phyloP scores from a whole-genome alignment of 2,888 invertebrate species.

The Dicranocentrus wangi region DNA sequence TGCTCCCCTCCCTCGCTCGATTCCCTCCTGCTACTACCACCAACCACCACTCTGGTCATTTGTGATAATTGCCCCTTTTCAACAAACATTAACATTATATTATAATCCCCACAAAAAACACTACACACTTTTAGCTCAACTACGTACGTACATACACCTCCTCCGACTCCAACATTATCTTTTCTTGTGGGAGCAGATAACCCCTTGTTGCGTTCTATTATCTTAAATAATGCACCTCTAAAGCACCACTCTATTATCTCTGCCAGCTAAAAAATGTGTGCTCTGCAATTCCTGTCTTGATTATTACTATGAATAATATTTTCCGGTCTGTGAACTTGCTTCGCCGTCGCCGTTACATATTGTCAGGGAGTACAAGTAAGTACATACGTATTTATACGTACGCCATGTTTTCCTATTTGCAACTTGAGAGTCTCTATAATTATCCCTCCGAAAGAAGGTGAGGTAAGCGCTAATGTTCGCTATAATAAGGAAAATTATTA shows the following conservation, averaged over 20 bases:
- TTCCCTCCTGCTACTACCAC: neutral
- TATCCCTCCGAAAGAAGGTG: constrained; percentile 35
- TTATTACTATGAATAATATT: constrained; percentile 49
- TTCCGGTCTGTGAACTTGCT: constrained; percentile 55
- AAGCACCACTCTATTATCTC: neutral
- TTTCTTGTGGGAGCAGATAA: too few relatives aligned
- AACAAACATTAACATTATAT: too few relatives aligned
- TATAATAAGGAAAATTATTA: neutral
- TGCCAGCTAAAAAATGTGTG: neutral
- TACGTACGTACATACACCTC: too few relatives aligned
- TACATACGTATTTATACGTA: neutral
- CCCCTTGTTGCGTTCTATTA: constrained; percentile 9
- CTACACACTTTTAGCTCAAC: too few relatives aligned
- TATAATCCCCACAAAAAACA: too few relatives aligned
- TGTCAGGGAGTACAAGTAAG: neutral
- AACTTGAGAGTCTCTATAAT: constrained; percentile 24
- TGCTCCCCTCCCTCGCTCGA: neutral
- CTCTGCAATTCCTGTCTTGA: constrained; percentile 37
- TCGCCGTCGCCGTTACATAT: neutral
- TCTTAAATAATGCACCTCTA: constrained; percentile 17
- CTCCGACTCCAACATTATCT: too few relatives aligned
- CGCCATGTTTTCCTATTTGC: neutral
- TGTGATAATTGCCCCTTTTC: neutral
- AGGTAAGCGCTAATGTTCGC: neutral
- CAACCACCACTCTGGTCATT: too few relatives aligned